These are phyloP conservation scores for Melanotus villosus DNA, from an alignment of 2,888 invertebrate genomes.

Conservation along the genomic window DNA sequence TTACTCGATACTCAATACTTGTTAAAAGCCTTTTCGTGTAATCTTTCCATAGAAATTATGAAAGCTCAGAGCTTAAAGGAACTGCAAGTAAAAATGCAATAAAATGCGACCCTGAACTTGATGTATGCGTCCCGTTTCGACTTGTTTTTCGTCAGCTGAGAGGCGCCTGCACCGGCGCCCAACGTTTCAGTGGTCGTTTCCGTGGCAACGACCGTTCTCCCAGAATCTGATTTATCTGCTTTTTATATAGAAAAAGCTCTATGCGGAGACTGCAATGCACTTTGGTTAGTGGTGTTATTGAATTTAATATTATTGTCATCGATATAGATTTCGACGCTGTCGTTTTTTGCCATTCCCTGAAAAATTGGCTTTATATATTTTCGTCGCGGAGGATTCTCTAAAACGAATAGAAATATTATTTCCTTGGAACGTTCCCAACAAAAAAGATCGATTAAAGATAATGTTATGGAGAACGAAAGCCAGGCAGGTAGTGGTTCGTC, in stretches of 20 bases:
- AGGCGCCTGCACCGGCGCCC: constrained; percentile 47
- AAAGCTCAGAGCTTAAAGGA: too few relatives aligned
- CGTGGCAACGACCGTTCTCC: constrained; percentile 41
- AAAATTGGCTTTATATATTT: background rate
- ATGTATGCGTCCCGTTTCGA: constrained; percentile 28
- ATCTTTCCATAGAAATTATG: too few relatives aligned
- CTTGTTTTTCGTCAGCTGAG: constrained; percentile 42
- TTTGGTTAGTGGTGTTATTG: constrained; percentile 19
- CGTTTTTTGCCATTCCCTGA: background rate
- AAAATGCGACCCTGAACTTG: constrained; percentile 24
- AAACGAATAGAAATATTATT: too few relatives aligned
- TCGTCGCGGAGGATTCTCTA: too few relatives aligned
- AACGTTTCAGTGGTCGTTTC: constrained; percentile 44
- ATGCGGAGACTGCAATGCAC: constrained; percentile 27
- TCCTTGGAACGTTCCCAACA: too few relatives aligned
- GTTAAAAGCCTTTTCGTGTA: too few relatives aligned
- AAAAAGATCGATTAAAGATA: too few relatives aligned
- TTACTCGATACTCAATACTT: too few relatives aligned
- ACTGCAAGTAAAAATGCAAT: background rate
- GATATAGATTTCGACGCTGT: background rate
- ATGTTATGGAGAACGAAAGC: too few relatives aligned
- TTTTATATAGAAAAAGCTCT: constrained; percentile 41
- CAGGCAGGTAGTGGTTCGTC: background rate
- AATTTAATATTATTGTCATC: constrained; percentile 23
- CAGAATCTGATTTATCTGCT: constrained; percentile 47